A percentile compares a stretch with the other conserved stretches of the same genome.
Evolutionary conservation across 2,113 vertebrate genomes (phyloP).

Genomic region (Vulpes lagopus): DNA sequence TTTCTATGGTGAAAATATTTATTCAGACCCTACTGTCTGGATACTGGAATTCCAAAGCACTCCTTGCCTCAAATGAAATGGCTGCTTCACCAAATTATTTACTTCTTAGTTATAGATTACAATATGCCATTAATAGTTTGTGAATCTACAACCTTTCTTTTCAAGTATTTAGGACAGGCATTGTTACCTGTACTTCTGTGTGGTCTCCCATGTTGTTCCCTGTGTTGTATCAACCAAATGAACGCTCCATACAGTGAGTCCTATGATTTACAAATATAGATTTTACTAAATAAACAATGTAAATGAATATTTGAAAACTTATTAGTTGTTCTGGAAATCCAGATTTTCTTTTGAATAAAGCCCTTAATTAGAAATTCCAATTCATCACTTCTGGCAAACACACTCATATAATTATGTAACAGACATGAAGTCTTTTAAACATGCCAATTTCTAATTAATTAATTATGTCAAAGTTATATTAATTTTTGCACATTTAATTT

Average conservation of each 20-base stretch:
- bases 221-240: background rate
- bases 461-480: background rate
- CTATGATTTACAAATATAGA: background rate
- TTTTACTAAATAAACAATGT: background rate
- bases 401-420: background rate
- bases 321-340: background rate
- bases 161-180: rapidly evolving
- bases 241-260: background rate
- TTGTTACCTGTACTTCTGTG: background rate
- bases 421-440: background rate
- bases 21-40: background rate
- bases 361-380: background rate
- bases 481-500: constrained; percentile 24
- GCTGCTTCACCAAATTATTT: background rate
- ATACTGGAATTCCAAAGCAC: background rate
- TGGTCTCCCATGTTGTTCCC: background rate
- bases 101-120: background rate
- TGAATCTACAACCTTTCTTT: background rate
- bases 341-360: background rate
- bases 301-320: background rate
- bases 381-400: background rate
- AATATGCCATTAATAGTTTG: background rate
- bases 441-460: background rate
- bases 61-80: background rate
- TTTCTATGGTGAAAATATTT: background rate